Evolutionary conservation across 2,797 vertebrate species (phyloP), one percentile per base, ranked within the genome.

Genomic region (Aulostomus chinensis): DNA sequence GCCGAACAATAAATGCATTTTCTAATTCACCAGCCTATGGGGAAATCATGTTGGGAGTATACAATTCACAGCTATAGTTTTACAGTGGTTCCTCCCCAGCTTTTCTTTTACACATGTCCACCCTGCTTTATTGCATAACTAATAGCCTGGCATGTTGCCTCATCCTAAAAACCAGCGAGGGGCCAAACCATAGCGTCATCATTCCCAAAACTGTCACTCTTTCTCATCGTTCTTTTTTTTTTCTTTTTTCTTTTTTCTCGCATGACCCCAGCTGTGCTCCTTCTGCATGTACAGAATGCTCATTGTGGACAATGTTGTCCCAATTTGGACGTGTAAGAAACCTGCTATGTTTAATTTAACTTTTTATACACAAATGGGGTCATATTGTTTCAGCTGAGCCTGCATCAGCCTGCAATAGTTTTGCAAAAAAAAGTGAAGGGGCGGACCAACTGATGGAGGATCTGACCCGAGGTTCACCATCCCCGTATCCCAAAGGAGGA

Each of bases 321-420:
- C 4, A 25, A 17, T 25, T 6, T 25, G 37, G 13, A 2, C 9
- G 8, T 30, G 11, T 9, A 28, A 5, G 21, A 8, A 6, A 15
- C 15, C 4, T 42, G 20, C 46, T 11, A 3, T 64, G 15, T 72
- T 20, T 40, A 37, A 50, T 54, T 13, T 36, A 28, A 9, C 4
- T 31, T 32, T 47, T 42, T 16, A 28, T 16, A 21, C 16, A 24
- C 7, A 29, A 52, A 33, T 6, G 9, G 12, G 26, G 2, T 51
- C 12, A 6, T 82, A 40, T 79, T 58, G 30, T 89, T 88, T 75
- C 83, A 87, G 84, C 68, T 43, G 72, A 83, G 50, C 42, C 57
- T 35, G 62, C 38, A 6, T 61, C 74, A 32, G 28, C 68, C 52
- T 37, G 42, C 58, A 58, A 17, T 14, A 10, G 34, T 41, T 40